Evolutionary conservation across 2,113 vertebrate genomes (phyloP), one percentile per base, ranked within the genome.

Genomic region (Brachyhypopomus occidentalis): DNA sequence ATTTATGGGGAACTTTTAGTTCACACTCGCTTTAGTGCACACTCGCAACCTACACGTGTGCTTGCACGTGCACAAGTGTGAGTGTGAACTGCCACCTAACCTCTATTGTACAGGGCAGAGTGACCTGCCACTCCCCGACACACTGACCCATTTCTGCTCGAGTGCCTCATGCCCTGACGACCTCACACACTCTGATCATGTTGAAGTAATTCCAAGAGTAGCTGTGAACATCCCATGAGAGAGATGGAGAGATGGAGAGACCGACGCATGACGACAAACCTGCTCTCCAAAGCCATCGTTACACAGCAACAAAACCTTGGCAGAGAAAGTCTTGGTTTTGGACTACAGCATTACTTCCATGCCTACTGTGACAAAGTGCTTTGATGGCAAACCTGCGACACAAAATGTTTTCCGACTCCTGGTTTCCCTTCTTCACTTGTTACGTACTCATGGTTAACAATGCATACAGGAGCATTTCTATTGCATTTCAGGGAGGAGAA

Each of bases 71-170:
- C 30, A 25, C 66, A 14, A 19, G 52, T 58, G 20, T 34, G 19
- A 67, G 56, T 48, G 38, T 56, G 48, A 69, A 67, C 74, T 8
- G 16, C 20, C 72, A 74, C 79, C 76, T 71, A 64, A 64, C 64
- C 48, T 58, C 20, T 78, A 12, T 23, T 60, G 64, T 14, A 22
- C 34, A 27, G 67, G 55, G 73, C 70, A 73, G 72, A 58, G 77
- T 70, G 73, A 66, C 77, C 75, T 78, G 34, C 71, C 48, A 58
- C 66, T 80, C 79, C 59, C 63, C 83, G 83, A 86, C 83, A 86
- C 77, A 86, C 85, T 86, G 80, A 86, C 83, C 83, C 77, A 84
- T 76, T 86, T 86, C 69, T 81, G 30, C 66, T 52, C 20, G 58
- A 83, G 69, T 19, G 56, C 45, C 60, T 80, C 55, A 34, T 52